Evolutionary conservation across 2,888 invertebrate genomes (phyloP), one percentile per base, ranked within the genome.

Genomic region (Scrobipalpa costella): DNA sequence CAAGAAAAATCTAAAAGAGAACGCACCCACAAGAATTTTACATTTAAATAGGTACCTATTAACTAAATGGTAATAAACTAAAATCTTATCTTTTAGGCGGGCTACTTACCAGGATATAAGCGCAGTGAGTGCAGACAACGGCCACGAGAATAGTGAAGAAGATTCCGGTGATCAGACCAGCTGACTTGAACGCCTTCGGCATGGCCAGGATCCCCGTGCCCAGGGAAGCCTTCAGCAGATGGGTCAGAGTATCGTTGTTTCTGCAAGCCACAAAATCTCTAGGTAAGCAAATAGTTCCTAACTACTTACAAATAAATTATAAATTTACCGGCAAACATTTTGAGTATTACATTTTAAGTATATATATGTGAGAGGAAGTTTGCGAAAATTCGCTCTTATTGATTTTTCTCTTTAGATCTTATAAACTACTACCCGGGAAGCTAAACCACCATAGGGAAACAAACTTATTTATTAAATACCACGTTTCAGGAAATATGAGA

Each of bases 191-290:
- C 11, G 98, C 99, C 64, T 94, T 93, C 0, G 99, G 99, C 96
- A 99, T 97, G 0, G 98, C 94, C 70, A 99, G 92, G 78, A 99
- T 98, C 57, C 99, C 99, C 8, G 98, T 98, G 33, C 99, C 99
- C 64, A 99, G 93, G 40, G 98, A 98, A 7, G 98, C 98, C 87
- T 99, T 99, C 74, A 99, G 92, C 69, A 99, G 93, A 92, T 99
- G 98, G 72, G 98, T 97, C 72, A 98, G 92, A 0, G 98, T 98
- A 83, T 97, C 97, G 88, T 94, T 94, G 88, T 98, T 96, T 69
- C 98, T 98, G 87, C n/a, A 92, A 76, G 2, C 2, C 15, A 17
- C 21, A 49, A 3, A 50, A 21, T 1, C 44, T 11, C 19, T 19
- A 49, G 17, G 50, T 50, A 1, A 50, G 19, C 5, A 15, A 21